Evolutionary conservation across 2,797 vertebrate genomes (phyloP).

Genomic region (Lithobates pipiens): DNA sequence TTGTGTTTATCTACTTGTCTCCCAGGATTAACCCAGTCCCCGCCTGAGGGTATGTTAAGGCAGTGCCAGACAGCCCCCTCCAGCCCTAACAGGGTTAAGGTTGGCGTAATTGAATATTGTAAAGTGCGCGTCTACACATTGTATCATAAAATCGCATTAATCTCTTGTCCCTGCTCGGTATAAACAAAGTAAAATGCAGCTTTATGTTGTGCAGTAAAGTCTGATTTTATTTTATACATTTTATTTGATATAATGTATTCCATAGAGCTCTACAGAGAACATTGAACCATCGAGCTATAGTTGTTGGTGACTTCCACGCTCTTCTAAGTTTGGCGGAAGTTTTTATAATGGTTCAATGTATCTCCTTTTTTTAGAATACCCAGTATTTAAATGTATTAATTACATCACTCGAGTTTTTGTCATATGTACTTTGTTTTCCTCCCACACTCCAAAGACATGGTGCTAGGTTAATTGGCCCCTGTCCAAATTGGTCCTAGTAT

Average conservation of each 20-base stretch:
- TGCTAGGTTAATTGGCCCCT: no score
- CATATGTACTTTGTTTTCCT: no score
- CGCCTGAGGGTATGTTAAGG: constrained; percentile 53
- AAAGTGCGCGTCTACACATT: constrained; percentile 80
- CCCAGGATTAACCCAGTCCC: constrained; percentile 76
- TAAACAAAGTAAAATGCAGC: neutral
- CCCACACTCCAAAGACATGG: no score
- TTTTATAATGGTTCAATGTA: no score
- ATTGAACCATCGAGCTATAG: neutral
- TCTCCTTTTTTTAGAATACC: no score
- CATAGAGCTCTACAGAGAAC: neutral
- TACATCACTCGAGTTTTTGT: no score
- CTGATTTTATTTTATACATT: neutral
- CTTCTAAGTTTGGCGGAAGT: no score
- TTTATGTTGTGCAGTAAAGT: neutral
- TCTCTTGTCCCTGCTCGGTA: neutral
- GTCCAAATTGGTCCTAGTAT: no score
- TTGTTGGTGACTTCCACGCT: neutral
- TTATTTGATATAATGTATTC: neutral
- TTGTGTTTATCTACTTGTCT: constrained; percentile 82
- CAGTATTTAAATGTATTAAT: no score
- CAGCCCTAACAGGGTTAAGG: constrained; percentile 82
- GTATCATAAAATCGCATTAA: constrained; percentile 11
- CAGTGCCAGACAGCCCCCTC: constrained; percentile 62
- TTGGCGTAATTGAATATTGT: constrained; percentile 81